Evolutionary conservation across 2,113 vertebrate species (phyloP).

Genomic region (Eulemur macaco): DNA sequence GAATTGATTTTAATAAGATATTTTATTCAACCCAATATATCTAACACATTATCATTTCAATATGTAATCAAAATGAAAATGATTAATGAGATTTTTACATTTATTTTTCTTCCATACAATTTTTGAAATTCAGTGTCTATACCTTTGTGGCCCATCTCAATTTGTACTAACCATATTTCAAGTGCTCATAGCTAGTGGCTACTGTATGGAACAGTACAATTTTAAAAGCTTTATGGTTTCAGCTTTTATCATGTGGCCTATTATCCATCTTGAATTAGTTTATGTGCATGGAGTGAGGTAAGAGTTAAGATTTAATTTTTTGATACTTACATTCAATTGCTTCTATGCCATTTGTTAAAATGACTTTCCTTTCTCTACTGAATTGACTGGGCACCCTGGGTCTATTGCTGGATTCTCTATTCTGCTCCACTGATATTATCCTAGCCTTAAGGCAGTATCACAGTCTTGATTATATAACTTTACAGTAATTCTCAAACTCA

Average conservation of each 20-base stretch:
- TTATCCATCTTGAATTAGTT: neutral
- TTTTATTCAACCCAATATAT: neutral
- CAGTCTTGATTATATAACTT: neutral
- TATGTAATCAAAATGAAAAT: neutral
- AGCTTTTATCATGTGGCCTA: neutral
- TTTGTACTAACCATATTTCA: neutral
- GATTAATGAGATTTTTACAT: neutral
- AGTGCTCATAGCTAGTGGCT: neutral
- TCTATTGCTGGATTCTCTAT: neutral
- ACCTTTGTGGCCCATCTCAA: neutral
- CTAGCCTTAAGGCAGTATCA: neutral
- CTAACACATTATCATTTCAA: neutral
- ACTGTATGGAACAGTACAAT: neutral
- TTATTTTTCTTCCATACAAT: neutral
- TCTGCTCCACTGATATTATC: neutral
- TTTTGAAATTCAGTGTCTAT: neutral
- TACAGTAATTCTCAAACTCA: neutral
- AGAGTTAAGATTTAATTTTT: neutral
- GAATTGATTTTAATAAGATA: neutral
- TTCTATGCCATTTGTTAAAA: neutral
- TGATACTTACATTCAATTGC: neutral
- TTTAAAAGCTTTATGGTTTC: neutral
- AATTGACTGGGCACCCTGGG: neutral
- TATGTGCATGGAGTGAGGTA: neutral
- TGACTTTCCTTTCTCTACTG: neutral